These are phyloP conservation scores for Hylomyscus alleni DNA, from an alignment of 2,797 vertebrate genomes.

Conservation along the genomic window DNA sequence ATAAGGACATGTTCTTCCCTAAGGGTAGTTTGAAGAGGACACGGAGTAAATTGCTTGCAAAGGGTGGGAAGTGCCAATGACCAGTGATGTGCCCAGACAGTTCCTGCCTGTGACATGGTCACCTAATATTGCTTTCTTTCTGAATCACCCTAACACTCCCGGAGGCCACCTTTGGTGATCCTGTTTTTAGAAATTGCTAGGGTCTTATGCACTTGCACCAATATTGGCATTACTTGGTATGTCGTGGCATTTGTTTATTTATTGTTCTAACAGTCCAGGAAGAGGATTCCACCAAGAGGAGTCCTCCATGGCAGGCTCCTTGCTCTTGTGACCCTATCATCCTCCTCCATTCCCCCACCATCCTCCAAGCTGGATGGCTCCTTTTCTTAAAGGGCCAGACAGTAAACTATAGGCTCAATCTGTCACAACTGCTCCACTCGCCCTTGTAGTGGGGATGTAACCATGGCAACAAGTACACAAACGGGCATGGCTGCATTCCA, in stretches of 20 bases:
- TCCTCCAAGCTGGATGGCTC: not conserved
- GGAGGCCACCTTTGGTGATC: not conserved
- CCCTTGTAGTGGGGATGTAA: not conserved
- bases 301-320: not conserved
- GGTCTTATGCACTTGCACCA: not conserved
- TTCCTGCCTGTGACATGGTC: not conserved
- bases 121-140: not conserved
- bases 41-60: constrained; percentile 3
- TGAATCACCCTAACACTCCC: not conserved
- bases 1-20: not conserved
- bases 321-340: not conserved
- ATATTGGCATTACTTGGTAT: not conserved
- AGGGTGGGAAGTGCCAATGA: not conserved
- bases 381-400: constrained; percentile 11
- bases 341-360: not conserved
- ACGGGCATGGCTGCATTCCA: not conserved
- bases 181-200: not conserved
- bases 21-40: not conserved
- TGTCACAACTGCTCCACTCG: not conserved
- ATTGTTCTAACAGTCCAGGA: not conserved
- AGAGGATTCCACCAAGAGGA: not conserved
- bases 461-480: not conserved
- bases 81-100: accelerated
- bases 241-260: not conserved
- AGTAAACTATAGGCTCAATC: not conserved